Conservation (phyloP, 1,140 invertebrate genomes). For the Drosophila lacteicornis region DNA sequence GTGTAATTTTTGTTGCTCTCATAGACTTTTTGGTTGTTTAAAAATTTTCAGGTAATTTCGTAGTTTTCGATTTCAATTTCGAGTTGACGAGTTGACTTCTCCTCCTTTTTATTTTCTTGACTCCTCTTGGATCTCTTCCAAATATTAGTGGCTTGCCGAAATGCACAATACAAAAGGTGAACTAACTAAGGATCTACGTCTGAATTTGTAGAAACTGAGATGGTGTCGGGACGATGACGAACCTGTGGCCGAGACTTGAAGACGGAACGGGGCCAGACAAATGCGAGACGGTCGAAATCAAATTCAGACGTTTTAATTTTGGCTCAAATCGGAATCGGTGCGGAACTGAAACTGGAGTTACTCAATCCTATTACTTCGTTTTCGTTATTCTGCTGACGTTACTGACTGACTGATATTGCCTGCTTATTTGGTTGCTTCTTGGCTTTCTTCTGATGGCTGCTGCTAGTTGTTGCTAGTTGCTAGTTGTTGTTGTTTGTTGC, state of each 20-base stretch:
- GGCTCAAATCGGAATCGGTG: slow-evolving; percentile 76
- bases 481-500: slow-evolving; percentile 50
- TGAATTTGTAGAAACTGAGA: slow-evolving; percentile 81
- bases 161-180: slow-evolving; percentile 66
- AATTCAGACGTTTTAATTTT: slow-evolving; percentile 84
- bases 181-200: slow-evolving; percentile 78
- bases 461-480: slow-evolving; percentile 28
- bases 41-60: slow-evolving; percentile 84
- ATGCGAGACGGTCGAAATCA: slow-evolving; percentile 57
- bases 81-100: slow-evolving; percentile 50
- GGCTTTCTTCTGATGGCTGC: slow-evolving; percentile 40
- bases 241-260: slow-evolving; percentile 70
- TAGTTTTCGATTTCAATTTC: slow-evolving; percentile 66
- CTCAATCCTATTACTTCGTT: slow-evolving; percentile 40
- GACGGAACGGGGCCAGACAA: slow-evolving; percentile 68
- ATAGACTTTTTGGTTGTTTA: slow-evolving; percentile 68
- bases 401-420: slow-evolving; percentile 53
- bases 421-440: slow-evolving; percentile 43
- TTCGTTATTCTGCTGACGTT: slow-evolving; percentile 27
- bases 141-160: slow-evolving; percentile 64
- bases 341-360: slow-evolving; percentile 67
- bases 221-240: slow-evolving; percentile 65
- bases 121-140: slow-evolving; percentile 46
- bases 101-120: slow-evolving; percentile 26
- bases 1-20: slow-evolving; percentile 59